Conservation (phyloP, 2,888 invertebrate genomes). For the Xylota sylvarum region DNA sequence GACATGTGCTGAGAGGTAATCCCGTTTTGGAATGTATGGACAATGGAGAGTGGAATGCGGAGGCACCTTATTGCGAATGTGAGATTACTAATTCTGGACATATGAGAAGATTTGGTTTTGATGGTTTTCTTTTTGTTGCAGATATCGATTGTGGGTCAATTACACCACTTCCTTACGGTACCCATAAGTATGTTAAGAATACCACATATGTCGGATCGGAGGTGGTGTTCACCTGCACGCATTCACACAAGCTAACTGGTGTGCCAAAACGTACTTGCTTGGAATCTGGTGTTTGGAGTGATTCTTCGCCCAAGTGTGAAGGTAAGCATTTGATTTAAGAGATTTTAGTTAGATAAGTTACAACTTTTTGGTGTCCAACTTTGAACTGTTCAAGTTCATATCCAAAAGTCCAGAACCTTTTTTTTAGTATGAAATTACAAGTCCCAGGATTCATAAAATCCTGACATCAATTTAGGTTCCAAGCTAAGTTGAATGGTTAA, state of each 20-base stretch:
- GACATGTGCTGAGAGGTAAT: slow-evolving; percentile 92
- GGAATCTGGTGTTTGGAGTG: slow-evolving; percentile 93
- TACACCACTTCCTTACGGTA: slow-evolving; percentile 91
- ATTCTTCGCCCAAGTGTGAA: slow-evolving; percentile 94
- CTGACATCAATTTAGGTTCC: too few relatives aligned
- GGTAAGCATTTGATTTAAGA: slow-evolving; percentile 78
- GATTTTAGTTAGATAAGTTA: too few relatives aligned
- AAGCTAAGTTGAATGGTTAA: too few relatives aligned
- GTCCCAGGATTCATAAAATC: too few relatives aligned
- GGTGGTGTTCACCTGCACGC: slow-evolving; percentile 91
- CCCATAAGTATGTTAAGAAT: slow-evolving; percentile 90
- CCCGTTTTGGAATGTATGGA: slow-evolving; percentile 89
- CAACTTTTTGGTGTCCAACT: too few relatives aligned
- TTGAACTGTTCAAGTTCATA: too few relatives aligned
- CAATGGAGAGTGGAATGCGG: slow-evolving; percentile 94
- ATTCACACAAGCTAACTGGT: slow-evolving; percentile 92
- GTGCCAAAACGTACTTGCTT: slow-evolving; percentile 90
- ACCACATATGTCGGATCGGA: slow-evolving; percentile 93
- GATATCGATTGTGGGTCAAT: slow-evolving; percentile 96
- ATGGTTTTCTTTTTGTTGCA: slow-evolving; percentile 81
- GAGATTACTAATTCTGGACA: slow-evolving; percentile 82
- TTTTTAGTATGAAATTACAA: too few relatives aligned
- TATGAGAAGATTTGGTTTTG: not conserved
- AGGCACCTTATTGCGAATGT: slow-evolving; percentile 94
- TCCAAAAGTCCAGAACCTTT: too few relatives aligned